Base-by-base conservation (phyloP, 2,113 vertebrate genomes). In the Coracopsis vasa region DNA sequence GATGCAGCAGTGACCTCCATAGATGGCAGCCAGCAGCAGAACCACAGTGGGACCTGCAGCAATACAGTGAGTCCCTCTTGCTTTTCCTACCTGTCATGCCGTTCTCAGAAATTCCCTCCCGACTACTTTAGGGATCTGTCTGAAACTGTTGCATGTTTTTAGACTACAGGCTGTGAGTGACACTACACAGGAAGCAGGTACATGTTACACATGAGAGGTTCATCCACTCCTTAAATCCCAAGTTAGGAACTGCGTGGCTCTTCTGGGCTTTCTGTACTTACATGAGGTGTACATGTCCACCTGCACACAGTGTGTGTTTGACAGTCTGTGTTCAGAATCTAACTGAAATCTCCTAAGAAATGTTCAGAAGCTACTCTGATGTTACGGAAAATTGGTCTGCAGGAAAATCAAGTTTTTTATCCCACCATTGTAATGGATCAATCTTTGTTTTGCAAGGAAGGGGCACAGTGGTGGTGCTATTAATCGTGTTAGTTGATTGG, bases 241-340 rank as follows among this genome's bases (percentile, higher is more conserved):
- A 9, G 16, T 11, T 28, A 58, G 51, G 31, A 50, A 13, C 42
- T 0, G 0, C 20, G 39, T 41, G 56, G 54, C 45, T 85, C 14
- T 14, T 69, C 12, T 56, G 50, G 69, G 41, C 15, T 74, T 62
- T n/a, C 12, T 23, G 7, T 21, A n/a, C 58, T 31, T 39, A 24
- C 35, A 6, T 2, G 17, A 71, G 62, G n/a, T 44, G 69, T 48
- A 9, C 1, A 0, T 28, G 20, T 33, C 42, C 37, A 16, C 47
- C 41, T n/a, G 4, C 29, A 25, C 7, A 2, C 21, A 7, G 23
- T 9, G 9, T 18, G 39, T 47, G 53, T 33, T 50, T 45, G 54
- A 51, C 19, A 35, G 11, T 67, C 33, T n/a, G 31, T n/a, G 65
- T 19, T 37, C 67, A 42, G 47, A 29, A 62, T 37, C 25, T 60